Percentiles rank a stretch among this genome's conserved stretches.
Conservation (phyloP, 2,888 invertebrate species). For the Erebia ligea region DNA sequence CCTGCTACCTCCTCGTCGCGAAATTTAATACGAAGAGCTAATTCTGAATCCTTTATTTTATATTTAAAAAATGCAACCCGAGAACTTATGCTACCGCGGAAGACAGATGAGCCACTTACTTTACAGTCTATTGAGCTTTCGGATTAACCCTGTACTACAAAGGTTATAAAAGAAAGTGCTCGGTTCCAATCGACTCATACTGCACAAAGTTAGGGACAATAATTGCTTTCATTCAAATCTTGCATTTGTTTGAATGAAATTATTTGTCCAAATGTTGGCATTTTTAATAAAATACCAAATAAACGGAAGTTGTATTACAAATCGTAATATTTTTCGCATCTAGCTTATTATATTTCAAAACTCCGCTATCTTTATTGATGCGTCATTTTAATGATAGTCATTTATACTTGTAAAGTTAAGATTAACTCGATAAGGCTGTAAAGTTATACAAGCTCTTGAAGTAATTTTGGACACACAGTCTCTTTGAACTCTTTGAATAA, state of each 20-base stretch:
- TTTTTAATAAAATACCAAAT: background rate
- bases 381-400: background rate
- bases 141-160: conserved; percentile 29
- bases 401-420: conserved; percentile 2
- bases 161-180: conserved; percentile 32
- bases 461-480: conserved; percentile 11
- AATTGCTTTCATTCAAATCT: conserved; percentile 26
- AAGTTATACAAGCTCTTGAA: conserved; percentile 8
- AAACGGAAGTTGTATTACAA: background rate
- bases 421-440: conserved; percentile 1
- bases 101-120: conserved; percentile 75
- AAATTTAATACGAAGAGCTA: conserved; percentile 76
- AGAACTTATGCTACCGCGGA: conserved; percentile 62
- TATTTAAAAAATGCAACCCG: conserved; percentile 64
- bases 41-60: conserved; percentile 53
- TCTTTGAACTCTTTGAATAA: conserved; percentile 22
- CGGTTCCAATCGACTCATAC: conserved; percentile 24
- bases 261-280: conserved; percentile 1
- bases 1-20: conserved; percentile 69
- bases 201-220: conserved; percentile 24
- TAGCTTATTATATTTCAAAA: background rate
- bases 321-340: no score
- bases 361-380: background rate
- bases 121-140: conserved; percentile 66
- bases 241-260: conserved; percentile 4